Evolutionary conservation across 2,797 vertebrate genomes (phyloP), one percentile per base, ranked within the genome.

Genomic region (Aldrovandia affinis): DNA sequence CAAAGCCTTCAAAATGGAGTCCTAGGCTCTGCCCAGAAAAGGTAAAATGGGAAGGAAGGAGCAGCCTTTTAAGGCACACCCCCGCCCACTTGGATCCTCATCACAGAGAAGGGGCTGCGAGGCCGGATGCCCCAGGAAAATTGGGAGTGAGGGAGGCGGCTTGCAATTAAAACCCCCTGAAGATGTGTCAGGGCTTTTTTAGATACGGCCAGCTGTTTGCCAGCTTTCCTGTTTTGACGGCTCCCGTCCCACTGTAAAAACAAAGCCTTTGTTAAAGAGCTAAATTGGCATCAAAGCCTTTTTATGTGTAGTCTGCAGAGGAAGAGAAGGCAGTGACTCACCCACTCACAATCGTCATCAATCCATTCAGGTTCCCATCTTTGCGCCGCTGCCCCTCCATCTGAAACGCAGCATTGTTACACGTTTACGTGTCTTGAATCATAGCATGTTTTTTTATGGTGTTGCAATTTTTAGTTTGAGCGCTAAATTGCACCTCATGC

Each of bases 191-290:
- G 86, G 83, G 75, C 73, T 81, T 81, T 73, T 86, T 88, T 59
- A 82, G 28, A 78, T 85, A 88, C 87, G 91, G 87, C 42, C 86
- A 88, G 89, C 87, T 86, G 88, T 90, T 87, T 87, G 82, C 88
- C 39, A 82, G 89, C 88, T 91, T 94, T 94, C 89, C 90, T 92
- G 89, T 92, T 95, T 95, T 93, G 90, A 93, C 86, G 89, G 87
- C 88, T 88, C 83, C 86, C 83, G 85, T 86, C 86, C 86, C 91
- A 86, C 82, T 88, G 88, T 92, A 84, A 78, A 81, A 90, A 91
- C 80, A 87, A 87, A 80, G 84, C 82, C 82, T 82, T 42, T 84
- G 86, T 84, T 83, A 86, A 78, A 33, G 47, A 79, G 75, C 39
- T 65, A 79, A 63, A 84, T 55, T 47, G 75, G 28, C 54, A 47